Evolutionary conservation across 2,113 vertebrate species (phyloP).

Genomic region (Ophthalmolycus amberensis): DNA sequence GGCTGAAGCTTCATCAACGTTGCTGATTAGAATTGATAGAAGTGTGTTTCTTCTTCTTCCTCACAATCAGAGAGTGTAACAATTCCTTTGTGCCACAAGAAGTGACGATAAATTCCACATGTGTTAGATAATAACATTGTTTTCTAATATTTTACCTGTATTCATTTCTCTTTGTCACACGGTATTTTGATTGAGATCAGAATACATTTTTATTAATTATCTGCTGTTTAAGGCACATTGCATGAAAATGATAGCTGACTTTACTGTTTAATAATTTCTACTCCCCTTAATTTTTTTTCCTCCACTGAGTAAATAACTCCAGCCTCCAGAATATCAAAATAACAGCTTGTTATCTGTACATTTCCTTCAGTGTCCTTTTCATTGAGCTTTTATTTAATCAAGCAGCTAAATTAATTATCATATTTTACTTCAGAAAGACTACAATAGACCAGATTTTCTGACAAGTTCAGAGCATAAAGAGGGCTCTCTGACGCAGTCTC

Average conservation of each 20-base stretch:
- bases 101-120: background rate
- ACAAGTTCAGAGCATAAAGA: constrained; percentile 32
- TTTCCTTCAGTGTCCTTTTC: background rate
- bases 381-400: constrained; percentile 32
- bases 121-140: background rate
- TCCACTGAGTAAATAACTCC: constrained; percentile 1
- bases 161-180: background rate
- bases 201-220: background rate
- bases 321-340: background rate
- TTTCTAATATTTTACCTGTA: background rate
- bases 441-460: constrained; percentile 21
- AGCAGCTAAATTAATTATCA: constrained; percentile 24
- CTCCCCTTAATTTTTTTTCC: background rate
- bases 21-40: background rate
- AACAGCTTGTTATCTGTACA: constrained; percentile 15
- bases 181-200: background rate
- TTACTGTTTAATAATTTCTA: background rate
- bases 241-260: background rate
- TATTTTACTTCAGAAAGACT: constrained; percentile 24
- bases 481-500: constrained; percentile 30
- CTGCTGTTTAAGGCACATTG: background rate
- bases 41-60: background rate
- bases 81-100: background rate
- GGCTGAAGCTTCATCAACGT: background rate
- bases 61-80: background rate